Percentiles rank a stretch among this genome's conserved stretches.
Conservation (phyloP, 1,140 invertebrate genomes). For the Neelides sp. region DNA sequence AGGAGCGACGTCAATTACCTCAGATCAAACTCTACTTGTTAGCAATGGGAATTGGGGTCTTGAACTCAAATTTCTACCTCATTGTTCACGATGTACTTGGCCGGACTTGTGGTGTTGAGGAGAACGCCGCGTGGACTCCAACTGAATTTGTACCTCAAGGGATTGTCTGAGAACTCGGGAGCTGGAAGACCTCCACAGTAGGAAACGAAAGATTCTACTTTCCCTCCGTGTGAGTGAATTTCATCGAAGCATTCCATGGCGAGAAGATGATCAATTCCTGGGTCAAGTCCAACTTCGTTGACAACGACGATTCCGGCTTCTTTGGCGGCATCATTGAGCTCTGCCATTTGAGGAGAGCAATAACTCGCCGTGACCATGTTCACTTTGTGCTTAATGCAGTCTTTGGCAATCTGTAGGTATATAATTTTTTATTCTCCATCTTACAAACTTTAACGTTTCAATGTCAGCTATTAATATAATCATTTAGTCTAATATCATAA, state of each 20-base stretch:
- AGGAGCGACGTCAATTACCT: constrained; percentile 77
- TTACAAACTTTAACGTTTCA: neutral
- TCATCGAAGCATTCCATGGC: constrained; percentile 96
- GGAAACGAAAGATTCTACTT: constrained; percentile 86
- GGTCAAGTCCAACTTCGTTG: constrained; percentile 94
- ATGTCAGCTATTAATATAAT: too few relatives aligned
- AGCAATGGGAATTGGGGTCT: neutral
- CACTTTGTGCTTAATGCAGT: constrained; percentile 69
- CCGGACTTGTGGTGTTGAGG: constrained; percentile 72
- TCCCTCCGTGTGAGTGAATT: constrained; percentile 59
- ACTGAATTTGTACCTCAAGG: constrained; percentile 93
- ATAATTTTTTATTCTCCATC: neutral
- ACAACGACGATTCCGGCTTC: constrained; percentile 78
- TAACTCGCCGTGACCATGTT: constrained; percentile 98
- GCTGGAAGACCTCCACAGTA: constrained; percentile 81
- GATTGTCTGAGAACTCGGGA: constrained; percentile 65
- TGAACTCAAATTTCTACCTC: constrained; percentile 43
- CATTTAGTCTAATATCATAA: too few relatives aligned
- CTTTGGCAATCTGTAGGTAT: constrained; percentile 47
- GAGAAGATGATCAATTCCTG: constrained; percentile 93
- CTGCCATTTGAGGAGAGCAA: constrained; percentile 65
- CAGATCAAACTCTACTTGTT: constrained; percentile 16
- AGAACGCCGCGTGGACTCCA: constrained; percentile 89
- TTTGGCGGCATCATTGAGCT: constrained; percentile 63
- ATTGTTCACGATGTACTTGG: constrained; percentile 73